These are phyloP conservation scores for Pandemis cinnamomeana DNA, from an alignment of 2,888 invertebrate species.

Conservation along the genomic window DNA sequence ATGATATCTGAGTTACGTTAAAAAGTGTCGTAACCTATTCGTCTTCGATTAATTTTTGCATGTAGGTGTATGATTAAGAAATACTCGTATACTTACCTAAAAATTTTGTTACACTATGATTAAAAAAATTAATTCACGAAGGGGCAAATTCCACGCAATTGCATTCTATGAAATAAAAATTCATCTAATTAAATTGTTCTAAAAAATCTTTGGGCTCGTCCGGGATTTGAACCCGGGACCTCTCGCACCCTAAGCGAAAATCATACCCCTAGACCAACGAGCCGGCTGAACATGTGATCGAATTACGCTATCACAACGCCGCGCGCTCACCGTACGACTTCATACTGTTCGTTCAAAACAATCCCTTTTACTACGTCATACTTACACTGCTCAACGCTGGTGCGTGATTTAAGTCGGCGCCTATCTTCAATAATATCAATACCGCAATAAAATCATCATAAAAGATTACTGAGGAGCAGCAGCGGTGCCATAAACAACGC, in stretches of 20 bases:
- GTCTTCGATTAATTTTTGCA: no score
- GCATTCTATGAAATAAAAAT: no score
- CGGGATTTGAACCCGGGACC: constrained; percentile 86
- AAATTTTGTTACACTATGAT: no score
- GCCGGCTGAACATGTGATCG: constrained; percentile 54
- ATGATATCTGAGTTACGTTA: no score
- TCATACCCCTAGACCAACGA: constrained; percentile 86
- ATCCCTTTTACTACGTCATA: background rate
- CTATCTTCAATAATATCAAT: constrained; percentile 13
- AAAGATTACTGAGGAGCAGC: background rate
- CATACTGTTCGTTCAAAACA: background rate
- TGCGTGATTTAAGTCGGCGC: background rate
- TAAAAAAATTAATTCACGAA: no score
- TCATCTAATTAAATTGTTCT: no score
- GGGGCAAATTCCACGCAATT: no score
- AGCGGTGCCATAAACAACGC: background rate
- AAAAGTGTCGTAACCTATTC: no score
- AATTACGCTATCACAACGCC: constrained; percentile 16
- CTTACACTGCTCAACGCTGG: background rate
- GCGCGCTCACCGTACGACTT: background rate
- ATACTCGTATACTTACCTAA: no score
- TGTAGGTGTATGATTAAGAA: no score
- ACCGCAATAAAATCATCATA: constrained; percentile 22
- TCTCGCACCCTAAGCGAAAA: constrained; percentile 85
- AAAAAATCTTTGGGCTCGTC: constrained; percentile 72